phyloP scores from a whole-genome alignment of 2,113 vertebrate species.

The Brienomyrus brachyistius region DNA sequence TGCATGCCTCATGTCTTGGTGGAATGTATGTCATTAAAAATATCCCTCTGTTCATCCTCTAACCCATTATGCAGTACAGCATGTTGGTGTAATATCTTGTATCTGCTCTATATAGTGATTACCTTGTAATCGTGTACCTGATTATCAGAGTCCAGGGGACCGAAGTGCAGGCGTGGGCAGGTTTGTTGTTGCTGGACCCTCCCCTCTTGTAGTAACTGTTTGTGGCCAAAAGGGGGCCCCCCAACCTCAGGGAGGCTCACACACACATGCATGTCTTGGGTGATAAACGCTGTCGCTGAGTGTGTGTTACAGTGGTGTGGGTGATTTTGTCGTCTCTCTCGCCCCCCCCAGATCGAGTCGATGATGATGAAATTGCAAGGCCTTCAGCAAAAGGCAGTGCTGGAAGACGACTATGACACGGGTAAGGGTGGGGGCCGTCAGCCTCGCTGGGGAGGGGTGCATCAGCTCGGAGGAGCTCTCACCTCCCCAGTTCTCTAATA shows the following conservation, averaged over 20 bases:
- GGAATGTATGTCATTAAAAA: not conserved
- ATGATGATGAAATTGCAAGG: slow-evolving; percentile 72
- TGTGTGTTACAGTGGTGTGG: not conserved
- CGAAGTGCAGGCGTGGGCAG: not conserved
- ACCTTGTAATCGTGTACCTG: not conserved
- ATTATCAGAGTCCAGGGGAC: not conserved
- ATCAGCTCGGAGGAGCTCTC: not conserved
- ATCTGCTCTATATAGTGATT: not conserved
- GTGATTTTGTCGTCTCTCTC: not conserved
- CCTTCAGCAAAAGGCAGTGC: slow-evolving; percentile 76
- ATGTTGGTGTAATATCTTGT: not conserved
- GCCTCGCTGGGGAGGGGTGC: not conserved
- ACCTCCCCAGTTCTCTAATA: no score
- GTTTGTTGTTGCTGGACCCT: not conserved
- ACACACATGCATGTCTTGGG: not conserved
- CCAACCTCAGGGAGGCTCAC: not conserved
- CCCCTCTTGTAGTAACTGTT: not conserved
- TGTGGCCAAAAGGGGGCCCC: not conserved
- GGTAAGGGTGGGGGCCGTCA: slow-evolving; percentile 51
- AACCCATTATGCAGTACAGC: not conserved
- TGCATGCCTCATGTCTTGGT: not conserved
- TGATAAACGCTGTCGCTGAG: not conserved
- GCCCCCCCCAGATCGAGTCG: slow-evolving; percentile 65
- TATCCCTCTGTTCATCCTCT: not conserved
- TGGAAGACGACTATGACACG: slow-evolving; percentile 78